Conservation (phyloP, 2,113 vertebrate genomes). For the Lepisosteus osseus region DNA sequence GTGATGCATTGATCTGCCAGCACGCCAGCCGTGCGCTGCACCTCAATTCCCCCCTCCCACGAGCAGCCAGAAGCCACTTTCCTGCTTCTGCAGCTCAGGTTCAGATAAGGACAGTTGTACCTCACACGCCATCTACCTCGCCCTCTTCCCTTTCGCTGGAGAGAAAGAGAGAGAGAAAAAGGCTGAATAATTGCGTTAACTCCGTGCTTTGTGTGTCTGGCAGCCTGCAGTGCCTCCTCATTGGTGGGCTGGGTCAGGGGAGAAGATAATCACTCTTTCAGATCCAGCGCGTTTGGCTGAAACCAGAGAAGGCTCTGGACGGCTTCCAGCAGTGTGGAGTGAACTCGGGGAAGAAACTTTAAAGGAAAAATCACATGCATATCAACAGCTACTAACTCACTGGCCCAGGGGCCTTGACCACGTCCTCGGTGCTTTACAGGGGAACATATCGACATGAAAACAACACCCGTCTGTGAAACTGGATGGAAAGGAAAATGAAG, state of each 20-base stretch:
- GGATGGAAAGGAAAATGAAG: too few species aligned
- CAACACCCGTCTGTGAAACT: too few species aligned
- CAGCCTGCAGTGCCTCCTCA: not conserved
- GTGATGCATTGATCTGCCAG: not conserved
- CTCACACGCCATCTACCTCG: too few species aligned
- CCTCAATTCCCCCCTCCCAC: not conserved
- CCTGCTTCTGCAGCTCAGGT: not conserved
- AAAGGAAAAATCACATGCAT: not conserved
- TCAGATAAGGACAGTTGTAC: constrained; percentile 10
- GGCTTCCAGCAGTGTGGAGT: constrained; percentile 8
- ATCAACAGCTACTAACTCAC: not conserved
- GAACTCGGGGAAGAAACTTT: not conserved
- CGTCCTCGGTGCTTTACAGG: too few species aligned
- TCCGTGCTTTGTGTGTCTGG: not conserved
- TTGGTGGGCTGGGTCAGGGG: not conserved
- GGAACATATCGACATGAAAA: too few species aligned
- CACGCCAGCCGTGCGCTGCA: not conserved
- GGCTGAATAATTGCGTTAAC: not conserved
- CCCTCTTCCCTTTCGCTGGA: not conserved
- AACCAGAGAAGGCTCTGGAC: not conserved
- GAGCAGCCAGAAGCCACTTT: too few species aligned
- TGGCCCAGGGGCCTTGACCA: not conserved
- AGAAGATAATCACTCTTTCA: constrained; percentile 7
- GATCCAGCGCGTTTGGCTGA: not conserved
- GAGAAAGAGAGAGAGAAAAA: not conserved